These are phyloP conservation scores for Patella ulyssiponensis DNA, from an alignment of 2,888 invertebrate genomes.

Conservation along the genomic window DNA sequence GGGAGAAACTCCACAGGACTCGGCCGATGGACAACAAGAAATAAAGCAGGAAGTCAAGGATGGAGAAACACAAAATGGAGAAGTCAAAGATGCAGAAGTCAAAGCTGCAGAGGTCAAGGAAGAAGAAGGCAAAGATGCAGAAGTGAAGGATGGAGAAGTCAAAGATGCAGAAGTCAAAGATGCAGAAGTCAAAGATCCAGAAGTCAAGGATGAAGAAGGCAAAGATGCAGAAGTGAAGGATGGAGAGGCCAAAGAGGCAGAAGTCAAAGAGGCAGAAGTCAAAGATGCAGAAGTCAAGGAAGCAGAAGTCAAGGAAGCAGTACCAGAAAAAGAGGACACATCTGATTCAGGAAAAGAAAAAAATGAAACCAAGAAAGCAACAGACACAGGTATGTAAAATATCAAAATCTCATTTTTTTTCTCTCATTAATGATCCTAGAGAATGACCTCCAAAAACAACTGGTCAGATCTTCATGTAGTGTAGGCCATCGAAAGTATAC, in stretches of 20 bases:
- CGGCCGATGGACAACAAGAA: background rate
- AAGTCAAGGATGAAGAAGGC: background rate
- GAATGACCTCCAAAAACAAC: no score
- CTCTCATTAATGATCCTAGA: no score
- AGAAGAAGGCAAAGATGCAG: slow-evolving; percentile 25
- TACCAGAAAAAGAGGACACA: background rate
- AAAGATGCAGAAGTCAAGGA: slow-evolving; percentile 18
- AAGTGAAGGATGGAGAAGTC: slow-evolving; percentile 5
- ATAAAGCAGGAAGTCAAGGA: background rate
- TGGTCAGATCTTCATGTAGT: no score
- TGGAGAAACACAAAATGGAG: slow-evolving; percentile 21
- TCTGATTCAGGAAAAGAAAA: background rate
- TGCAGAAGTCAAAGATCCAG: background rate
- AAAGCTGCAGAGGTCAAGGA: slow-evolving; percentile 23
- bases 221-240: slow-evolving; percentile 13
- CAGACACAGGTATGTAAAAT: no score
- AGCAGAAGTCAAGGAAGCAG: background rate
- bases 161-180: slow-evolving; percentile 3
- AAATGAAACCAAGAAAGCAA: no score
- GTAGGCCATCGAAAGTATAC: no score
- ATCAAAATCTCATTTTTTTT: no score
- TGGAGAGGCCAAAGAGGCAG: slow-evolving; percentile 1
- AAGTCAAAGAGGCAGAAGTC: slow-evolving; percentile 20
- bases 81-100: slow-evolving; percentile 20
- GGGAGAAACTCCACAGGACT: slow-evolving; percentile 11